A percentile compares a stretch with the other conserved stretches of the same genome.
These are phyloP conservation scores for Dendropsophus ebraccatus DNA, from an alignment of 2,113 vertebrate species.

Conservation along the genomic window DNA sequence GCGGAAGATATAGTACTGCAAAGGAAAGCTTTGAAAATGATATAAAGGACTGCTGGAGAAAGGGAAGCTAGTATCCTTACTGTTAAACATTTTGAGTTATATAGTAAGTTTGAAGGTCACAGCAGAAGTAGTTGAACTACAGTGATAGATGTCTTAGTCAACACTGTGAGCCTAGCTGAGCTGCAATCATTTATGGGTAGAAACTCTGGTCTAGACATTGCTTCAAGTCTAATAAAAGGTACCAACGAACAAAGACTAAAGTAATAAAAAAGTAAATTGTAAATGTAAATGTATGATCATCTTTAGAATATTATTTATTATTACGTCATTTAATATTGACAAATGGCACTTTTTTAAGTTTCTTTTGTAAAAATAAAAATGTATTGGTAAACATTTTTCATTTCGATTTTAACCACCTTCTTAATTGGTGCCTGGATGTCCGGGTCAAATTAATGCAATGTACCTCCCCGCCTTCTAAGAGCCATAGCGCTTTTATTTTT, in stretches of 20 bases:
- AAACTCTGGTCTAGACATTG: not conserved
- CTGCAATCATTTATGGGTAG: not conserved
- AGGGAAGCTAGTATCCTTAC: conserved; percentile 53
- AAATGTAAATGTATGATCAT: not conserved
- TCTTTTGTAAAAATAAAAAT: too few species aligned
- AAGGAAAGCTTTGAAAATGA: conserved; percentile 61
- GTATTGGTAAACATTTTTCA: too few species aligned
- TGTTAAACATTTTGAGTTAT: conserved; percentile 27
- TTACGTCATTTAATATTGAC: too few species aligned
- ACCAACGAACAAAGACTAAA: not conserved
- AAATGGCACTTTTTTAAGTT: too few species aligned
- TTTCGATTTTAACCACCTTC: too few species aligned
- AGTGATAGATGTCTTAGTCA: conserved; percentile 44
- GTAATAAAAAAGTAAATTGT: not conserved
- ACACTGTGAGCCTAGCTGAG: conserved; percentile 22
- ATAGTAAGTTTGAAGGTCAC: conserved; percentile 51
- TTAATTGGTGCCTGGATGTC: too few species aligned
- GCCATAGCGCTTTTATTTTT: too few species aligned
- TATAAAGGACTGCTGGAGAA: conserved; percentile 30
- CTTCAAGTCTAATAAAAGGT: not conserved
- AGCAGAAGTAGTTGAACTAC: conserved; percentile 25
- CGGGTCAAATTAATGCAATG: too few species aligned
- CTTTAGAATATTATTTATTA: too few species aligned
- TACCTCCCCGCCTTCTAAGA: too few species aligned
- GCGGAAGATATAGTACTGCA: conserved; percentile 49